Percentiles rank a stretch among this genome's conserved stretches.
These are phyloP conservation scores for Tragopan temminckii DNA, from an alignment of 2,797 vertebrate genomes.

Conservation along the genomic window DNA sequence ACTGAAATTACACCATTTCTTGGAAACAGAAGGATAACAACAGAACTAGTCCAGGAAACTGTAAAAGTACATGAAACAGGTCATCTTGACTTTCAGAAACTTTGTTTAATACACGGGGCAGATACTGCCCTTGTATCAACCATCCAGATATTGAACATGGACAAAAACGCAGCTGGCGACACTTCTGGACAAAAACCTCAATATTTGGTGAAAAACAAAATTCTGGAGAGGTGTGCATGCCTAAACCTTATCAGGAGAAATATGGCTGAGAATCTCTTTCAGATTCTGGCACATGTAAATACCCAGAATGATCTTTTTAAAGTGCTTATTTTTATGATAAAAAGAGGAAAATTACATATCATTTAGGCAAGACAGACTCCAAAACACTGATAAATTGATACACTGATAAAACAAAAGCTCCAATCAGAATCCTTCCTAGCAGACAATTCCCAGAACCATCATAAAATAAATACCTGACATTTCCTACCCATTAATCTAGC, in stretches of 20 bases:
- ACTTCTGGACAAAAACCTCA: neutral
- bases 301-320: neutral
- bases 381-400: neutral
- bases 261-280: neutral
- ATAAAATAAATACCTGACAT: neutral
- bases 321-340: neutral
- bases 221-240: neutral
- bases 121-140: neutral
- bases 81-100: constrained; percentile 7
- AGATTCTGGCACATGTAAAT: neutral
- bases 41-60: constrained; percentile 35
- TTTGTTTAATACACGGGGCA: neutral
- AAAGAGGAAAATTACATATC: neutral
- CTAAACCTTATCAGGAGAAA: neutral
- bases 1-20: neutral
- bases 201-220: neutral
- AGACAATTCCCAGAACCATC: neutral
- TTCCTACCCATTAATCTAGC: neutral
- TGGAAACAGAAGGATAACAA: neutral
- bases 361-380: neutral
- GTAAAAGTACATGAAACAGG: neutral
- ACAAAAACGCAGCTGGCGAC: neutral
- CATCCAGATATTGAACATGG: neutral
- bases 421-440: neutral
- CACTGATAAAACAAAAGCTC: neutral